These are phyloP conservation scores for Penelope pileata DNA, from an alignment of 2,113 vertebrate species.

Conservation along the genomic window DNA sequence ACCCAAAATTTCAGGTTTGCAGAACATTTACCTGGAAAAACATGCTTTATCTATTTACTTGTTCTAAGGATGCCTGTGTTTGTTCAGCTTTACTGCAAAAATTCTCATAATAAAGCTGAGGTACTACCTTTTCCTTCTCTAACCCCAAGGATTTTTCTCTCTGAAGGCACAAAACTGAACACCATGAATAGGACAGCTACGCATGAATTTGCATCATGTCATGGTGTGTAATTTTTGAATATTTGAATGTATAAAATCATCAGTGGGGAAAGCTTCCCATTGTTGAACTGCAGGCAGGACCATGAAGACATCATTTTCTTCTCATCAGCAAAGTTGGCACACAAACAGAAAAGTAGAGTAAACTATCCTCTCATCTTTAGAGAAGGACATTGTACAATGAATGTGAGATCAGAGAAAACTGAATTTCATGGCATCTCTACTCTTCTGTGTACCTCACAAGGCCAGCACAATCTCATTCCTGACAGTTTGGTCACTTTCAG, in stretches of 20 bases:
- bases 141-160: not conserved
- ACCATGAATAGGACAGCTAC: not conserved
- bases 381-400: not conserved
- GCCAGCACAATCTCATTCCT: not conserved
- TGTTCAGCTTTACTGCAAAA: not conserved
- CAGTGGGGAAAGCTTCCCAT: accelerated
- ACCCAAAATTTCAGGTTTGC: not conserved
- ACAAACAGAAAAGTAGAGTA: not conserved
- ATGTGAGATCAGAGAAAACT: not conserved
- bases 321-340: not conserved
- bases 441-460: not conserved
- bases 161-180: not conserved
- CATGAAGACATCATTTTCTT: not conserved
- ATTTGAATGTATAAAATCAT: not conserved
- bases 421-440: not conserved
- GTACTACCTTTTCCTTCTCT: not conserved
- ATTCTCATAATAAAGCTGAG: not conserved
- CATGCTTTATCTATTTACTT: not conserved
- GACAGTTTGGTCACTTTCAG: not conserved
- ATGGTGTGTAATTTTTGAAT: not conserved
- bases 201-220: not conserved
- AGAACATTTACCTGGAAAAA: not conserved
- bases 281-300: not conserved
- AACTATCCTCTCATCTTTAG: not conserved
- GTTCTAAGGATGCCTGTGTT: not conserved